phyloP scores from a whole-genome alignment of 35 echinoderm and acorn worm species.

The Lytechinus pictus region DNA sequence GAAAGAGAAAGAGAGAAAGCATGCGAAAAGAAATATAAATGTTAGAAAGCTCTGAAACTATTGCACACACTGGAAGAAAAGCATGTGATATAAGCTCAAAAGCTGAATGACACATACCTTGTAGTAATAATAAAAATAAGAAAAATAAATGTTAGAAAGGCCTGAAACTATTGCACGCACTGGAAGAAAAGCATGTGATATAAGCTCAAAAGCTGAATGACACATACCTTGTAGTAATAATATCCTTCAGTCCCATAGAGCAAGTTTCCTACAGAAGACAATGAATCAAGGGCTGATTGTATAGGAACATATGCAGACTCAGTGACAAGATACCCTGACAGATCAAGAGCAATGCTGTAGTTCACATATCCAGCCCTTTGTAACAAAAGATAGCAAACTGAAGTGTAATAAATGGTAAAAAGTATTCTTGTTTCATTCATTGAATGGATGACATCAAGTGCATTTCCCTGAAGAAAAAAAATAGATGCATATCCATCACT shows the following conservation, averaged over 20 bases:
- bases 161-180: no score
- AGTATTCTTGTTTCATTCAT: background rate
- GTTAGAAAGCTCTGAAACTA: background rate
- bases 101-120: slow-evolving; percentile 36
- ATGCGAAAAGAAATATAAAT: background rate
- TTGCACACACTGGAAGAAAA: no score
- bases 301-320: slow-evolving; percentile 76
- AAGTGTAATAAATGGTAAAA: background rate
- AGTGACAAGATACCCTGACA: slow-evolving; percentile 57
- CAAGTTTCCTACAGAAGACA: slow-evolving; percentile 58
- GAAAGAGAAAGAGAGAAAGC: no score
- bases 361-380: slow-evolving; percentile 68
- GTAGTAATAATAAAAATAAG: slow-evolving; percentile 60
- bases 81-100: no score
- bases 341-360: slow-evolving; percentile 49
- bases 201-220: no score
- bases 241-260: slow-evolving; percentile 60
- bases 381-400: slow-evolving; percentile 9
- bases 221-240: slow-evolving; percentile 56
- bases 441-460: background rate
- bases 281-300: slow-evolving; percentile 48
- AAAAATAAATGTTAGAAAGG: background rate
- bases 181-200: no score
- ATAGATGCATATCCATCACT: background rate
- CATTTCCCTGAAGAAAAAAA: background rate